Base-by-base conservation (phyloP, 2,797 vertebrate species). In the Luscinia luscinia region DNA sequence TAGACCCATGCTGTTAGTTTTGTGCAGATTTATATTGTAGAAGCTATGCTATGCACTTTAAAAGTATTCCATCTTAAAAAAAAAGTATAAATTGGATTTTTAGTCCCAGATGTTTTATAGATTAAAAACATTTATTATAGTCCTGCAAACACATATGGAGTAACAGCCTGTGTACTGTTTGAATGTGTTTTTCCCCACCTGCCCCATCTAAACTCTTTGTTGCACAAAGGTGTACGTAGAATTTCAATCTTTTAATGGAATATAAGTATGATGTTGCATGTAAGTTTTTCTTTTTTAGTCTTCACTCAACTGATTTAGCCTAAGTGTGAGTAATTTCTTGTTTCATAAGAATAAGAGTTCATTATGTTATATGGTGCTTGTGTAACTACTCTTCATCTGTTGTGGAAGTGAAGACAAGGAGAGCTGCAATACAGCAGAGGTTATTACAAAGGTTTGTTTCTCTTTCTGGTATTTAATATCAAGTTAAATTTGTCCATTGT, bases 1-100 rank as follows among this genome's bases (percentile, higher is more conserved):
- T 92, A 94, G 95, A 95, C 83, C 73, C 82, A 64, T 90, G 63
- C 90, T 91, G 69, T 90, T 93, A 84, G 77, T 89, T 90, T 91
- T 95, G 87, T 89, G 62, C 41, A 81, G 86, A 69, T 95, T 93
- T 96, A 74, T 90, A 61, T 40, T 79, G 54, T 38, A 69, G 84
- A 80, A 93, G 34, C 58, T 67, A 27, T 61, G 20, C 52, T 78
- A 9, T 68, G 43, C 14, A 11, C 70, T 87, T 93, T 36, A 79
- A 93, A 86, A 89, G 72, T 48, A 43, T 85, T 76, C 54, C 3
- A 8, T 90, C 45, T 70, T 51, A 8, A 49, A 88, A 74, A 67
- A 63, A 89, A n/a, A 9, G 26, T 58, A 48, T 40, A 27, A 40
- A 79, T 69, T 82, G 38, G 38, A 48, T 68, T 81, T 92, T 82